Conservation (phyloP, 37 sponge, comb jelly and placozoan species). For the Haliclona indistincta region DNA sequence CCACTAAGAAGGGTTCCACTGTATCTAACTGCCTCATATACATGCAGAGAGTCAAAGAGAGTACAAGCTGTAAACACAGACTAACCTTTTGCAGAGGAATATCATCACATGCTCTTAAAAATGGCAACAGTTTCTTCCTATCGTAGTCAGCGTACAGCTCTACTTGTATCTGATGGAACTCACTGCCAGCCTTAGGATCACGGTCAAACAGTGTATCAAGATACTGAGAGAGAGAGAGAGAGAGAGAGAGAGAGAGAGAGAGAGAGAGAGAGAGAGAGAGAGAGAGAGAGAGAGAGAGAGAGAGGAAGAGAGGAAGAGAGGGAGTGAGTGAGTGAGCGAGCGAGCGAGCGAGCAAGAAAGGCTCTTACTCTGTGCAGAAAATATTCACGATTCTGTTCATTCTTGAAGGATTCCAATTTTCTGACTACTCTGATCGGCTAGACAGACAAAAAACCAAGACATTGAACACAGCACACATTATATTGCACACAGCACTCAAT, state of each 20-base stretch:
- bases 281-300: not conserved
- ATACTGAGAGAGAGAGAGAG: constrained; percentile 45
- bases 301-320: no score
- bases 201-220: constrained; percentile 85
- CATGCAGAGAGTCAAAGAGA: no score
- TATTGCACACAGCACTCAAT: no score
- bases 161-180: constrained; percentile 87
- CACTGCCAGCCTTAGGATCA: constrained; percentile 77
- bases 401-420: constrained; percentile 26
- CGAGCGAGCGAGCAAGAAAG: not conserved
- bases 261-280: constrained; percentile 88
- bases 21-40: no score
- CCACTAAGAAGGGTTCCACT: no score
- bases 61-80: not conserved
- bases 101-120: constrained; percentile 82
- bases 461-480: no score
- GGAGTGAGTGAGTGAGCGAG: constrained; percentile 38
- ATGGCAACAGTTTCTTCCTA: constrained; percentile 71
- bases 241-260: constrained; percentile 1
- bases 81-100: constrained; percentile 85
- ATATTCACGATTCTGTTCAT: constrained; percentile 24
- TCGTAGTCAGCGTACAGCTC: constrained; percentile 94
- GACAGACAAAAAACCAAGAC: not conserved
- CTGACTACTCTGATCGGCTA: constrained; percentile 45
- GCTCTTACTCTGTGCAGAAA: constrained; percentile 25